A percentile compares a stretch with the other conserved stretches of the same genome.
These are phyloP conservation scores for Erythrocebus patas DNA, from an alignment of 2,113 vertebrate genomes.

Conservation along the genomic window DNA sequence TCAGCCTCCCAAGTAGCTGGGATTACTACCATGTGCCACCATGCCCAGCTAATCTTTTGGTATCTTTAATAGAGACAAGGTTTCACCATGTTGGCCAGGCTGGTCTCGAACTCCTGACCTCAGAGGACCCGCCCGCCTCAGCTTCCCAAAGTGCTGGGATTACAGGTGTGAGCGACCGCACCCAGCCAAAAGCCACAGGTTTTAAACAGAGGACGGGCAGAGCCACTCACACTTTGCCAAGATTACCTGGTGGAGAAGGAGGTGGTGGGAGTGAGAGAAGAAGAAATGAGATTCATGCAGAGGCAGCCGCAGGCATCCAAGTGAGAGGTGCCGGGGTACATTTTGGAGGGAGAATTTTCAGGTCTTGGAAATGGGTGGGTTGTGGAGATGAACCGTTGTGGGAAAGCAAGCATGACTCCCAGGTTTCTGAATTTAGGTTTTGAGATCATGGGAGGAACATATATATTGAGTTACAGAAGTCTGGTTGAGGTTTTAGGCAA, in stretches of 20 bases:
- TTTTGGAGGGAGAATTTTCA: too few relatives aligned
- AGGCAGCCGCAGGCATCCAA: not conserved
- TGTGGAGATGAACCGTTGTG: too few relatives aligned
- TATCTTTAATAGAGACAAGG: too few relatives aligned
- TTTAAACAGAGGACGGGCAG: not conserved
- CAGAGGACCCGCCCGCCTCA: too few relatives aligned
- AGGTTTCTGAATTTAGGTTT: not conserved
- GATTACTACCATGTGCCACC: too few relatives aligned
- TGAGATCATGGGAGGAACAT: not conserved
- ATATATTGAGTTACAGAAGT: not conserved
- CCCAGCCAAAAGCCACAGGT: not conserved
- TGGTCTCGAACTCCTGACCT: too few relatives aligned
- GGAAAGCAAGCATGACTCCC: not conserved
- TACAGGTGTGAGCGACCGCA: too few relatives aligned
- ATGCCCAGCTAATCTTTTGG: too few relatives aligned
- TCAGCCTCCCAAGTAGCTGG: too few relatives aligned
- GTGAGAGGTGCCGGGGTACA: accelerated
- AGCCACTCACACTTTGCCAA: not conserved
- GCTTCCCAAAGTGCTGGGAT: too few relatives aligned
- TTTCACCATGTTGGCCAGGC: too few relatives aligned
- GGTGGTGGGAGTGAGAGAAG: not conserved
- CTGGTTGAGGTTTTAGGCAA: not conserved
- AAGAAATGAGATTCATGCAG: not conserved
- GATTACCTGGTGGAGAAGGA: not conserved
- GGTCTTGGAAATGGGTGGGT: not conserved